Base-by-base conservation (phyloP, 30 jellyfish, hydroid and myxozoan species). In the Pseudorhiza aurosa region DNA sequence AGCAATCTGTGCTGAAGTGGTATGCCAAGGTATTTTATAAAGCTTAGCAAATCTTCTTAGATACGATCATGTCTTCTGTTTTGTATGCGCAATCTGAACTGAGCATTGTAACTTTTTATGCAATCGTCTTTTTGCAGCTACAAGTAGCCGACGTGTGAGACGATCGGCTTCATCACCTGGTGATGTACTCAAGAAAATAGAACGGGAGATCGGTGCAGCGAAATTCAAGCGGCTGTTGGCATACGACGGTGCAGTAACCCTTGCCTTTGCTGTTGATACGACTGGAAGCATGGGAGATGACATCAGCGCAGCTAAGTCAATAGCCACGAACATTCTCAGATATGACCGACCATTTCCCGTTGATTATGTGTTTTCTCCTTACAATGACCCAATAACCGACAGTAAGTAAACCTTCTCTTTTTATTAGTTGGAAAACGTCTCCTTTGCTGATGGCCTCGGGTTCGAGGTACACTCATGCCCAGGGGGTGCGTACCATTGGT, bases 261-360 rank as follows among this genome's bases (percentile, higher is more conserved):
- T 88, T 0, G 85, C 84, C 11, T 88, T 88, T 81, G 95, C 83
- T 4, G 43, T 88, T 30, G 97, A 88, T 65, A 79, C 97, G 4
- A 88, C 97, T 35, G 90, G 90, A 6, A 78, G 95, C 47, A 88
- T 88, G 97, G 8, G 9, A 15, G 85, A 29, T 44, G 97, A 88
- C 44, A 88, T 88, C 22, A 42, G 35, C 2, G 63, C 50, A 31
- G 89, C 97, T 22, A 80, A 77, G 72, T 5, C 17, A 0, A 65
- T 88, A 8, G 95, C 93, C 30, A 45, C 11, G 12, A 72, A 63
- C 25, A 88, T 88, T 14, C 35, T 80, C 22, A 67, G 51, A 7
- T 36, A n/a, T 35, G 53, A 75, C 0, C 58, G 97, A n/a, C 63
- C 81, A 22, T 69, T 46, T 55, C 63, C 32, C 8, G 97, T 88